Evolutionary conservation across 2,888 invertebrate species (phyloP), one percentile per base, ranked within the genome.

Genomic region (Macropis europaea): DNA sequence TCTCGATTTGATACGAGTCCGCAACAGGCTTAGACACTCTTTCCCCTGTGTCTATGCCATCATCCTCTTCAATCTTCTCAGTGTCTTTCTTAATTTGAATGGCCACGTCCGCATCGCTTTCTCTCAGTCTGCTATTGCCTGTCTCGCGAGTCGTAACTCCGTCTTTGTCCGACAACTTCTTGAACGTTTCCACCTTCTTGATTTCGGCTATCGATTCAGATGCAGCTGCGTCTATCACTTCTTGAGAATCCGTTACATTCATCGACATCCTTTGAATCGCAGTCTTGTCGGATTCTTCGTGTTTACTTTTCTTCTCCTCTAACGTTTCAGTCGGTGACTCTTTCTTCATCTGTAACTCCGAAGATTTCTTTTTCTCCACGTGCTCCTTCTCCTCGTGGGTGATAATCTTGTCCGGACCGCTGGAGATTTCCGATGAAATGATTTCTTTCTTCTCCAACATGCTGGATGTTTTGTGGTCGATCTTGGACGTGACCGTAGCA

Each of bases 341-440:
- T 42, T 82, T 86, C 7, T 76, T 86, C n/a, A 83, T 6, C 1
- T 76, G 82, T 9, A 85, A 81, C 2, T 85, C 86, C 0, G 80
- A 81, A 0, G 82, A 82, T 30, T 86, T 83, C 47, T 87, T 88
- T 34, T 77, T 80, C 7, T 84, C 78, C 1, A 86, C 69, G 9
- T 78, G 83, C 26, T 86, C 86, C 24, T 83, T 86, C 30, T 87
- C 87, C 22, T 90, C 87, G 5, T 84, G 83, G 11, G 82, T 81
- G 26, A 89, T 76, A 1, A 82, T 74, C 56, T 85, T 87, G 38
- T 87, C 86, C 2, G 77, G 56, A 0, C 85, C 87, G 9, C 77
- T 83, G 3, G 76, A 81, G 2, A 84, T 82, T 54, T 89, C 86
- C 0, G 87, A 87, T 0, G 87, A 86, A 1, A 81, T 77, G 0